Percentiles rank a stretch among this genome's conserved stretches.
These are phyloP conservation scores for Mesoclemmys tuberculata DNA, from an alignment of 2,113 vertebrate species.

Conservation along the genomic window DNA sequence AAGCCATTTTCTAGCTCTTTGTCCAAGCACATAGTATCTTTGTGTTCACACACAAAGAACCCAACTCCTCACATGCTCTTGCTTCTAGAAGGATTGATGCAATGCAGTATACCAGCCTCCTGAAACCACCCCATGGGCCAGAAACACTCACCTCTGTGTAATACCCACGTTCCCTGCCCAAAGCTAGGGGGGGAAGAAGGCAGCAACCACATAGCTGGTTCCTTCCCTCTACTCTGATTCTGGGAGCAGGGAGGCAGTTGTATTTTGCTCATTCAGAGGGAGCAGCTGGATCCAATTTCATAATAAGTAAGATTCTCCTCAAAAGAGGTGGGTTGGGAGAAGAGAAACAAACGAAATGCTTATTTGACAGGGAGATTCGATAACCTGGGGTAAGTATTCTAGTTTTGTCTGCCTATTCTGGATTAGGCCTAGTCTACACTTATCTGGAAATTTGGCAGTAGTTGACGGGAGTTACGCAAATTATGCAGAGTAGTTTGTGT, in stretches of 20 bases:
- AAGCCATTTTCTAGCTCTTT: neutral
- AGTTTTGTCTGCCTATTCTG: neutral
- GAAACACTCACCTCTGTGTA: neutral
- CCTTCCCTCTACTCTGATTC: neutral
- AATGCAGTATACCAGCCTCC: neutral
- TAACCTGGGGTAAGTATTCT: neutral
- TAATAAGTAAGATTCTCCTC: rapidly evolving
- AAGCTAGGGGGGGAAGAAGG: neutral
- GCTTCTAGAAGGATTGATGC: too few species aligned
- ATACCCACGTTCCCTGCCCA: neutral
- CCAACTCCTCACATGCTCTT: too few species aligned
- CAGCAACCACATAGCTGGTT: neutral
- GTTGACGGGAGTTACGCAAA: too few species aligned
- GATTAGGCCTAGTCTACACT: neutral
- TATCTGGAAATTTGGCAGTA: too few species aligned
- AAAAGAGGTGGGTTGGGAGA: neutral
- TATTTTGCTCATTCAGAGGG: neutral
- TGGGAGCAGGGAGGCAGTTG: neutral
- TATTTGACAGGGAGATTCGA: neutral
- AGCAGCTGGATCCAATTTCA: neutral
- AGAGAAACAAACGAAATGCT: neutral
- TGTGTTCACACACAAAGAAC: too few species aligned
- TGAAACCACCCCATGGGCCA: neutral
- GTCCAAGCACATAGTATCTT: rapidly evolving
- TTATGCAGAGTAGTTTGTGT: too few species aligned